phyloP scores from a whole-genome alignment of 2,888 invertebrate species.

The Drosophila mettleri region DNA sequence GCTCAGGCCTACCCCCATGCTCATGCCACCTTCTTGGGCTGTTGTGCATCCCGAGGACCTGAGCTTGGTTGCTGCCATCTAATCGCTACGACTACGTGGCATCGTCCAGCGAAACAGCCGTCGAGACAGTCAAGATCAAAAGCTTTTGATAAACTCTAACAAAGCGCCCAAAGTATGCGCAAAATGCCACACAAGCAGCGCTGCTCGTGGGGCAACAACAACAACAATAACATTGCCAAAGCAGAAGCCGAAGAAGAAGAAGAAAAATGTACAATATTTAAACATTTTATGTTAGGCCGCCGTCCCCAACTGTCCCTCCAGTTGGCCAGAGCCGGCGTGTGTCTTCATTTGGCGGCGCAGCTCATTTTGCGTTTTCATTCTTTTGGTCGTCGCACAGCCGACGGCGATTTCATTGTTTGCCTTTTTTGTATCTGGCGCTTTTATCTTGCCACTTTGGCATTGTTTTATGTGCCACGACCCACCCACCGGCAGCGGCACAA shows the following conservation, averaged over 20 bases:
- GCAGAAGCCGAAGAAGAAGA: background rate
- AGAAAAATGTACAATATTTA: conserved; percentile 53
- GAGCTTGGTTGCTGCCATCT: conserved; percentile 13
- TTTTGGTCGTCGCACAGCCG: conserved; percentile 51
- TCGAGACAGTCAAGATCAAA: conserved; percentile 67
- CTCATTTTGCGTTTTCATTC: conserved; percentile 71
- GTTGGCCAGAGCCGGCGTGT: conserved; percentile 11
- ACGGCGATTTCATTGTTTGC: conserved; percentile 63
- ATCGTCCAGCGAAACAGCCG: conserved; percentile 42
- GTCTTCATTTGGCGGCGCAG: conserved; percentile 62
- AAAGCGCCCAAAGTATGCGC: conserved; percentile 63
- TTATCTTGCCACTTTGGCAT: conserved; percentile 75
- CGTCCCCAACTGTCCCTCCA: background rate
- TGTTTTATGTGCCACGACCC: conserved; percentile 61
- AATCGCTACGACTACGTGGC: conserved; percentile 36
- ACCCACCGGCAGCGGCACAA: no score
- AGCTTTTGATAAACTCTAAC: conserved; percentile 67
- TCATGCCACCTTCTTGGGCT: background rate
- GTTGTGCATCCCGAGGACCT: conserved; percentile 10
- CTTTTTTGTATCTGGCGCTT: conserved; percentile 66
- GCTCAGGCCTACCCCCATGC: no score
- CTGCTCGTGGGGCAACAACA: background rate
- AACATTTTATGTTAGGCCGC: conserved; percentile 55
- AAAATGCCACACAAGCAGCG: conserved; percentile 48
- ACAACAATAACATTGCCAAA: background rate